Percentiles rank a stretch among this genome's conserved stretches.
These are phyloP conservation scores for Physella acuta DNA, from an alignment of 1,140 invertebrate genomes.

Conservation along the genomic window DNA sequence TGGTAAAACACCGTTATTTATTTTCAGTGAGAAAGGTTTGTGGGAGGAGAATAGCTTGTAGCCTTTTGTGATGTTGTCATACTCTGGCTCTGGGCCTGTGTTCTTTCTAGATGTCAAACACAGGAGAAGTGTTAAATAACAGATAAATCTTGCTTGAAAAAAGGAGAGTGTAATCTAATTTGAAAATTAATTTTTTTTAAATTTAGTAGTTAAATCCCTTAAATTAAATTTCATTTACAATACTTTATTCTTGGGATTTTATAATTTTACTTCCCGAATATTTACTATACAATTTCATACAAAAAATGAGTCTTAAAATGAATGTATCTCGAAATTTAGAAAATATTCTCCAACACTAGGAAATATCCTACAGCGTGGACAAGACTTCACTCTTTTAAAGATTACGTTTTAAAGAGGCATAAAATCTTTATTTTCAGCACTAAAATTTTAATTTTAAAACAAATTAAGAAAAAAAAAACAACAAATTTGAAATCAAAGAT, in stretches of 20 bases:
- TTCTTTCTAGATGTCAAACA: constrained; percentile 5
- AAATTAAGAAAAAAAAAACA: background rate
- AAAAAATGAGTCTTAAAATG: too few species aligned
- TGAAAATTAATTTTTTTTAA: background rate
- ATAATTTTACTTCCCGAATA: background rate
- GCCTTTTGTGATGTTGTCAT: constrained; percentile 52
- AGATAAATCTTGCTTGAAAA: background rate
- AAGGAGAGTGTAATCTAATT: background rate
- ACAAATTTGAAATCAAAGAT: too few species aligned
- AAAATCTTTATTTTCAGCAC: background rate
- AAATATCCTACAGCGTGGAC: too few species aligned
- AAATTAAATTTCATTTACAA: too few species aligned
- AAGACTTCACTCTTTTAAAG: constrained; percentile 3
- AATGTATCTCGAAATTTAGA: too few species aligned
- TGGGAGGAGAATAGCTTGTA: constrained; percentile 44
- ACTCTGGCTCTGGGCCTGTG: constrained; percentile 57
- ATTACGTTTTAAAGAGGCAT: background rate
- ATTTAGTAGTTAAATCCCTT: background rate
- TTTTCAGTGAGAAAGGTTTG: constrained; percentile 51
- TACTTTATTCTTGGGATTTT: background rate
- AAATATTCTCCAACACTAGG: too few species aligned
- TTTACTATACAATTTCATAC: too few species aligned
- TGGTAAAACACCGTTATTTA: constrained; percentile 50
- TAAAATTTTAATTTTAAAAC: background rate
- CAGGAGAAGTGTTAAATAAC: background rate